Evolutionary conservation across 2,797 vertebrate genomes (phyloP).

Genomic region (Urosaurus nigricauda): DNA sequence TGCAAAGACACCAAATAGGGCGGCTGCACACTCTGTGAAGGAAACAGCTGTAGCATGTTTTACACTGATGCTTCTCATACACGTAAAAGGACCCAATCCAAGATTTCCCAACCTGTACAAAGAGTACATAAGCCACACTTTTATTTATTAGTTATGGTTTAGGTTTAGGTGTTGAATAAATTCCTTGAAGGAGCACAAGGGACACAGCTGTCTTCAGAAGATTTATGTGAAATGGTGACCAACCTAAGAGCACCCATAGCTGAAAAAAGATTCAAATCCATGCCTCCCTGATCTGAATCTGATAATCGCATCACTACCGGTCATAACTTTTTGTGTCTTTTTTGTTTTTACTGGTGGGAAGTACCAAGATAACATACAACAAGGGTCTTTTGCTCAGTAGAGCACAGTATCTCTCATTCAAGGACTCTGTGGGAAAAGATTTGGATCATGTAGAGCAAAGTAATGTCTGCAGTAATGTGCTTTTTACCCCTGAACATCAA

Average conservation of each 20-base stretch:
- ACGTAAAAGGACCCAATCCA: too few species aligned
- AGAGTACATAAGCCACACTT: too few species aligned
- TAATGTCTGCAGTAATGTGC: too few species aligned
- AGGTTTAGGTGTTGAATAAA: too few species aligned
- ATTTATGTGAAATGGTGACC: background rate
- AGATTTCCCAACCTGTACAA: too few species aligned
- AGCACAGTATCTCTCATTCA: background rate
- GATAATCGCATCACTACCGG: background rate
- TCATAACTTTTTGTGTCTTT: background rate
- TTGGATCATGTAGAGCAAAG: background rate
- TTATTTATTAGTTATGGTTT: too few species aligned
- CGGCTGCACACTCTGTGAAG: background rate
- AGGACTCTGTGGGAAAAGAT: background rate
- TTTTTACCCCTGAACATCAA: background rate
- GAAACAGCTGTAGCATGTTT: background rate
- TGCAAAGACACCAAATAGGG: background rate
- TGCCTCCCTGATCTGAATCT: background rate
- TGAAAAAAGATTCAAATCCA: background rate
- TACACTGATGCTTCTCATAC: too few species aligned
- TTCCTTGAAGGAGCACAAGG: too few species aligned
- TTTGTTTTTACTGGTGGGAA: background rate
- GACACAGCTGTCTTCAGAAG: too few species aligned
- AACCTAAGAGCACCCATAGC: background rate
- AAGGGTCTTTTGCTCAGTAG: background rate
- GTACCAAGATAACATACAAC: background rate